Base-by-base conservation (phyloP, 1,140 invertebrate genomes). In the Scaptomyza hsui region DNA sequence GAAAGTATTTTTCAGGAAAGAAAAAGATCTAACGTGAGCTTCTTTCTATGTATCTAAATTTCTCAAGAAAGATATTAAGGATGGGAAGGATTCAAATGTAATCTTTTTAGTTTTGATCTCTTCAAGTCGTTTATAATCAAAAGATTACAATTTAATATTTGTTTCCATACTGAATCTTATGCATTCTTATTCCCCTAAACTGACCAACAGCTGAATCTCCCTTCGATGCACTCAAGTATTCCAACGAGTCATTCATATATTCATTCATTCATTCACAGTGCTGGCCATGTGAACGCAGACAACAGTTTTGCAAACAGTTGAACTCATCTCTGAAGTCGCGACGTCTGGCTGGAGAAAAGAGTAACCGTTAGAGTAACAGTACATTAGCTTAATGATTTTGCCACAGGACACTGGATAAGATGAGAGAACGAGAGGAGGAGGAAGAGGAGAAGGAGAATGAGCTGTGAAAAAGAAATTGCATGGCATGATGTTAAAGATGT, bases 301-400 rank as follows among this genome's bases (percentile, higher is more conserved):
- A 42, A 29, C 47, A 52, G 35, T 63, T 62, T 62, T 52, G 39
- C 13, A 59, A 45, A 32, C 48, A 47, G 29, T 53, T 48, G 9
- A 64, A 64, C 19, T 70, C 57, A 71, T 56, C 44, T 15, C 35
- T 49, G 24, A n/a, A 24, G 6, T 51, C 18, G 3, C 35, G 37
- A 18, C 51, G 52, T 52, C 49, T 37, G 49, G 12, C 16, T 16
- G 3, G 13, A 16, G 16, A 16, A 35, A 12, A 41, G 32, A 37
- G 37, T 15, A 41, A 55, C 19, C 19, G 52, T 42, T 55, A 12
- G 29, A 63, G 41, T 57, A 41, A 51, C 63, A 82, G 68, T 80
- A 80, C 80, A 85, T 85, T 85, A 85, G 80, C 72, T 45, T 85
- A 85, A 85, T 85, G 80, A 83, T 77, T 82, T 77, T 64, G 61